Evolutionary conservation across 2,888 invertebrate genomes (phyloP), one percentile per base, ranked within the genome.

Genomic region (Adela reaumurella): DNA sequence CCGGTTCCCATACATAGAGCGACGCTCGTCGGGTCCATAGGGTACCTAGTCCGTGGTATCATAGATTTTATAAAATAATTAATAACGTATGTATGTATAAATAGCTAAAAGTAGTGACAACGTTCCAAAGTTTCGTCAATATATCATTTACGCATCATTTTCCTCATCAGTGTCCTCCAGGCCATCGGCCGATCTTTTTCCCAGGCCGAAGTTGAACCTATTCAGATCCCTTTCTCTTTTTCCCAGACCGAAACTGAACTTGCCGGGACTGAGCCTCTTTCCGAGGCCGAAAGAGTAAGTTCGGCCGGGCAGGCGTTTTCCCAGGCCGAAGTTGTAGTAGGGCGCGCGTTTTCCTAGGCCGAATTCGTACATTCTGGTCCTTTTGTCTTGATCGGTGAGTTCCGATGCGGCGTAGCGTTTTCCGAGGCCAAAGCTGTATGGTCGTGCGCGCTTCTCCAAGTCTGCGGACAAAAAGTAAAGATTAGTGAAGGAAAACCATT

Each of bases 341-440:
- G 74, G 68, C 3, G 71, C 59, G 41, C 78, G 66, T 54, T 79
- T 79, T 14, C 78, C 79, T 2, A 79, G 63, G 2, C 78, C 79
- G 52, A 78, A 78, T 51, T 74, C 70, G 60, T 77, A 78, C 57
- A 67, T 65, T 20, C 71, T 59, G 0, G 69, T 19, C 14, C 77
- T 67, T 49, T 74, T 74, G 46, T 76, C 73, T 54, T 76, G 3
- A 11, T 35, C 35, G 35, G 35, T 16, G 2, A 14, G 14, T 3
- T 35, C 35, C 10, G 5, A 5, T 35, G 5, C 28, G 29, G 20
- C 20, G 35, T 14, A 35, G 11, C 88, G 80, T 56, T 88, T 84
- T 1, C 88, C 88, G n/a, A 88, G 70, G 0, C 88, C 88, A 59
- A 88, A 88, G 19, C 85, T 83, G 68, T 87, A 88, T 0, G 84